phyloP scores from a whole-genome alignment of 2,113 vertebrate species.

The Dromiciops gliroides region DNA sequence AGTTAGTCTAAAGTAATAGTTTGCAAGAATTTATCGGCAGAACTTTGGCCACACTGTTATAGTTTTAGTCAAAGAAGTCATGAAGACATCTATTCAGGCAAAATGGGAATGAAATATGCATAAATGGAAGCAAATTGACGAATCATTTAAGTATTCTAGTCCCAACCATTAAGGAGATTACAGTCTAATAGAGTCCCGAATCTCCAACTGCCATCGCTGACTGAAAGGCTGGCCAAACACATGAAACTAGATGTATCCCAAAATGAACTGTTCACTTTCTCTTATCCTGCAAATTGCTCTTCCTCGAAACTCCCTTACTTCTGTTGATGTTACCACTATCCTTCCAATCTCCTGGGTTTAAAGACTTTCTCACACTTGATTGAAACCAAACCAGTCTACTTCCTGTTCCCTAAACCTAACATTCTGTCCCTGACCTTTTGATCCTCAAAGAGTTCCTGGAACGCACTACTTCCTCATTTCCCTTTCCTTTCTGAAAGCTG shows the following conservation, averaged over 20 bases:
- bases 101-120: neutral
- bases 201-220: neutral
- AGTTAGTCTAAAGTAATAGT: neutral
- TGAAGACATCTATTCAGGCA: neutral
- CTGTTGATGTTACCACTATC: neutral
- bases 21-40: neutral
- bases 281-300: neutral
- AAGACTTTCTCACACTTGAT: neutral
- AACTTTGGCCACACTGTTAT: neutral
- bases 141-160: neutral
- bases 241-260: neutral
- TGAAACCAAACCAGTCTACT: neutral
- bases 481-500: neutral
- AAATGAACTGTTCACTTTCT: neutral
- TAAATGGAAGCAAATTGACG: neutral
- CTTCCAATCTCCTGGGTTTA: neutral
- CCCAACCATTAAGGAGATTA: neutral
- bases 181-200: neutral
- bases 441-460: neutral
- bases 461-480: neutral
- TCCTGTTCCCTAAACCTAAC: neutral
- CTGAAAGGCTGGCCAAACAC: neutral
- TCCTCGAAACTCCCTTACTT: neutral
- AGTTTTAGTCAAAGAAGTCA: neutral
- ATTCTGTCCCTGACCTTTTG: neutral